Base-by-base conservation (phyloP, 2,888 invertebrate species). In the Meliscaeva auricollis region DNA sequence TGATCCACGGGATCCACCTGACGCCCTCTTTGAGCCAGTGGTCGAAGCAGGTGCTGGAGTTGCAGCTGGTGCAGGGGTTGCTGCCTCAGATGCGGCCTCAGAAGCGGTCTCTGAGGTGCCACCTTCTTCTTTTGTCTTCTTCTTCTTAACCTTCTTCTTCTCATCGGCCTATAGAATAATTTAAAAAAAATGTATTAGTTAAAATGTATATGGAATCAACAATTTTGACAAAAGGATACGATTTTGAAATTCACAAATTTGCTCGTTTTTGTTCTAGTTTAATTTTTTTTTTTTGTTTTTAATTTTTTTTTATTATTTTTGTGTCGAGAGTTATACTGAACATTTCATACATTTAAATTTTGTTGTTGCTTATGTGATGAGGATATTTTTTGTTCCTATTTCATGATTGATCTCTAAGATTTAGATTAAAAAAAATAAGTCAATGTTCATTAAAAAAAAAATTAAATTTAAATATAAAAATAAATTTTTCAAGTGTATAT, bases 71-170 rank as follows among this genome's bases (percentile, higher is more conserved):
- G 95, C 95, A 88, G 95, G 94, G 89, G 95, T 95, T 90, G 95
- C 94, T 90, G 94, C 93, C 89, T 93, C 93, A 87, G 93, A 91
- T 89, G 91, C 91, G 88, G 95, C 95, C 90, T 95, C 94, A 89
- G 94, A 93, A 87, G 92, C 94, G 88, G 91, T 91, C 90, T 91
- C 91, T 87, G 91, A 91, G 89, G 92, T 87, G 89, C 91, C 94
- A 92, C 94, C 95, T 91, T 94, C 94, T 93, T 94, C 94, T 94
- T 95, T 94, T 94, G 95, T 95, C 95, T 96, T 96, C 95, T 96
- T 96, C 95, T 95, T 95, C 94, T 95, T 96, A 94, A 96, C 95
- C 95, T 97, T 97, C 95, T 97, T 97, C 93, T 97, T 97, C 94
- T 97, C 97, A 94, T 97, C 97, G 94, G 97, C 97, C 97, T 97